Percentiles rank a stretch among this genome's conserved stretches.
Conservation (phyloP, 2,888 invertebrate species). For the Parasteatoda lunata region DNA sequence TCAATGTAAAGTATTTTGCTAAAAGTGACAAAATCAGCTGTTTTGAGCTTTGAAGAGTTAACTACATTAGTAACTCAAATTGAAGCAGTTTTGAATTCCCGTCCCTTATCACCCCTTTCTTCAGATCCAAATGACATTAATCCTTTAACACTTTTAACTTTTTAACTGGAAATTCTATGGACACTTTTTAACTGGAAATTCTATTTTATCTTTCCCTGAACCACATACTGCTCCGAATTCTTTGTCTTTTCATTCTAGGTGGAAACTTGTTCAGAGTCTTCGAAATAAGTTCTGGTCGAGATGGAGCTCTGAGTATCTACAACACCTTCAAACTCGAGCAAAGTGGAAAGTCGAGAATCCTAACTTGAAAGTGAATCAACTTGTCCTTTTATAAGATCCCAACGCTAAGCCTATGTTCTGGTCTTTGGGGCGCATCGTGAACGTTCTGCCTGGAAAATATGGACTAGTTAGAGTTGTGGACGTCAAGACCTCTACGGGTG, state of each 20-base stretch:
- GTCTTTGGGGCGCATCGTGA: neutral
- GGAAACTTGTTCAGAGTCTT: neutral
- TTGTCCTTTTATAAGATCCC: too few relatives aligned
- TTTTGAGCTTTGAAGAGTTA: conserved; percentile 26
- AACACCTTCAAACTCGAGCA: neutral
- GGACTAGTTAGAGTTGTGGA: neutral
- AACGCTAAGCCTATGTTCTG: neutral
- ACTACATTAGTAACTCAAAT: conserved; percentile 1
- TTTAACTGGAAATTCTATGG: neutral
- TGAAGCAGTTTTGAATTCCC: too few relatives aligned
- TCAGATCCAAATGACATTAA: conserved; percentile 9
- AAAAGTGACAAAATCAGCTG: neutral
- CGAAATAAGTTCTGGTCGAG: neutral
- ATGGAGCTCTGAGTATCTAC: neutral
- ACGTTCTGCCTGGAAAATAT: neutral
- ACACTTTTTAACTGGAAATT: conserved; percentile 8
- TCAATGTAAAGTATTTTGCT: neutral
- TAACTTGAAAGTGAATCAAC: too few relatives aligned
- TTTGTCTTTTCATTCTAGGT: neutral
- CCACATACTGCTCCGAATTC: neutral
- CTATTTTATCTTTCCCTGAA: conserved; percentile 1
- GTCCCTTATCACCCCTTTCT: conserved; percentile 1
- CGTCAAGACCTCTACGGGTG: neutral
- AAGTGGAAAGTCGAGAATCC: too few relatives aligned
- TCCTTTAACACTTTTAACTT: conserved; percentile 24